Base-by-base conservation (phyloP, 1,140 invertebrate genomes). In the Cyclargus thomasi region DNA sequence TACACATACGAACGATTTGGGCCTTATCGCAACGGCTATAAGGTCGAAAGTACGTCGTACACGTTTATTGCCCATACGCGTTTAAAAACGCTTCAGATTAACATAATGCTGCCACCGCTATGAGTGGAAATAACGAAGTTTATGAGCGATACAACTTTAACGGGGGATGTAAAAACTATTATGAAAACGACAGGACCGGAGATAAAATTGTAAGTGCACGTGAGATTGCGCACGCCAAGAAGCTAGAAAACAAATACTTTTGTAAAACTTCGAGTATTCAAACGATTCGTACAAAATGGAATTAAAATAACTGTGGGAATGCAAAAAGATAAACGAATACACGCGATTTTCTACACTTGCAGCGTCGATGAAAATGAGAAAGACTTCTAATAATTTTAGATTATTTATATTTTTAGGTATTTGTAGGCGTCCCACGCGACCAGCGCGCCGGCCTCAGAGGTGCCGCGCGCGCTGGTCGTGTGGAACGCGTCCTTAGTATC, bases 61-160 rank as follows among this genome's bases (percentile, higher is more conserved):
- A 47, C 39, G 39, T 47, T 47, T 47, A 47, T 47, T 47, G 14
- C 39, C 39, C 39, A 47, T 47, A 47, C 14, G 39, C 39, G 39
- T 11, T 47, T 47, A 47, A 47, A 39, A 47, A 47, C 39, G 39
- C 39, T 47, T 47, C 39, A 47, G 39, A 47, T 47, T 47, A 47
- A 47, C 39, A 47, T 47, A 47, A 47, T 47, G 39, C 39, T 47
- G 39, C 39, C 39, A 47, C 39, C 39, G 39, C 11, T 47, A 47
- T 47, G 39, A 47, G 39, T 47, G 11, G 39, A 16, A 47, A 47
- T 47, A 47, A 47, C 39, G 39, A 8, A 2, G 11, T 47, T 47
- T 47, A 47, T 11, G 39, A 47, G 39, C 39, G 39, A 47, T 47
- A 47, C 39, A 11, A 47, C 39, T 47, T 47, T 47, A 14, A 47